Evolutionary conservation across 2,797 vertebrate genomes (phyloP).

Genomic region (Muscicapa comitata): DNA sequence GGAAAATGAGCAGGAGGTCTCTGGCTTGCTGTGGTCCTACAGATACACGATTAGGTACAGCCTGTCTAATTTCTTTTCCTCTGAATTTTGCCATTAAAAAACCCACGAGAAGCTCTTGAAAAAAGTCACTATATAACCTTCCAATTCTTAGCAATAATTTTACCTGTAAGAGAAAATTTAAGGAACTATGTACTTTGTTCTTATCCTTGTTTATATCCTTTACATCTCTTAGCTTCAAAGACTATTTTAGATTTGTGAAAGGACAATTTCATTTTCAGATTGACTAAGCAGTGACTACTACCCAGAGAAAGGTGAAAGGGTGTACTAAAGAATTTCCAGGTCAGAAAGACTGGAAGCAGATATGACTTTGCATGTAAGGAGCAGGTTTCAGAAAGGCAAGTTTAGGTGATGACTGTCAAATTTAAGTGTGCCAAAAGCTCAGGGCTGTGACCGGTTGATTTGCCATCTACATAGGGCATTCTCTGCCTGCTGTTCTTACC

Average conservation of each 20-base stretch:
- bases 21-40: not conserved
- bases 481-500: not conserved
- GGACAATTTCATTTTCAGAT: not conserved
- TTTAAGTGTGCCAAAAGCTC: not conserved
- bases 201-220: not conserved
- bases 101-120: accelerated
- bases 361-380: not conserved
- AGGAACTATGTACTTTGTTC: not conserved
- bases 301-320: not conserved
- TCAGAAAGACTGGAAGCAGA: not conserved
- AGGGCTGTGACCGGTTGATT: not conserved
- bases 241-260: not conserved
- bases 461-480: not conserved
- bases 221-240: not conserved
- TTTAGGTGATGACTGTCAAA: not conserved
- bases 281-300: not conserved
- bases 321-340: not conserved
- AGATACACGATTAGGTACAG: not conserved
- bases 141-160: not conserved
- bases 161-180: not conserved
- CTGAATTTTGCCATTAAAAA: not conserved
- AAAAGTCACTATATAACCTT: not conserved
- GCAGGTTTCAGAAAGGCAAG: not conserved
- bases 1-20: not conserved
- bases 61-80: too few relatives aligned